Conservation (phyloP, 1,140 invertebrate species). For the Orchestia grillus region DNA sequence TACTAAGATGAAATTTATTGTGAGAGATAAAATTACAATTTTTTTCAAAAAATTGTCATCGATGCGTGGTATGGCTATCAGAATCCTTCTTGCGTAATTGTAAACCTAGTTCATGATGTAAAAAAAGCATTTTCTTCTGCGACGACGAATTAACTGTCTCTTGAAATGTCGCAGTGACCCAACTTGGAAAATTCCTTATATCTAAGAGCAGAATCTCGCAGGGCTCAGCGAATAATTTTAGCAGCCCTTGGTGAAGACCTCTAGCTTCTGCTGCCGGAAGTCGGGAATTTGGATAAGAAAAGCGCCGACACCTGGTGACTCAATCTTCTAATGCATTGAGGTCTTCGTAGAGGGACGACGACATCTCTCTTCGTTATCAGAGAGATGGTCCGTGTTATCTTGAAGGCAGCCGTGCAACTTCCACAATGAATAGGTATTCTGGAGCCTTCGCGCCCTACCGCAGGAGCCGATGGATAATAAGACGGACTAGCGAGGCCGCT, state of each 20-base stretch:
- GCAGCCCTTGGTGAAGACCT: background rate
- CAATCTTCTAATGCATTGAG: constrained; percentile 46
- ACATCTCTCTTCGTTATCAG: constrained; percentile 8
- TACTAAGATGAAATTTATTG: too few relatives aligned
- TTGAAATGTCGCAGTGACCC: background rate
- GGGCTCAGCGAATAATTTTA: background rate
- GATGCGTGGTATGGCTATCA: too few relatives aligned
- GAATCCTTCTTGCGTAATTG: too few relatives aligned
- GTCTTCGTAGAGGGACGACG: constrained; percentile 8
- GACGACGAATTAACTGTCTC: background rate
- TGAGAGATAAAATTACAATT: too few relatives aligned
- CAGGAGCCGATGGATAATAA: constrained; percentile 15
- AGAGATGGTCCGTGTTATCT: background rate
- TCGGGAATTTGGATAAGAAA: background rate
- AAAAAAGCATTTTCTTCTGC: background rate
- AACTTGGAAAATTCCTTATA: background rate
- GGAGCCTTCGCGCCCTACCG: background rate
- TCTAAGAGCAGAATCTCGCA: background rate
- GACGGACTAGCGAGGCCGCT: background rate
- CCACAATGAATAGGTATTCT: constrained; percentile 25
- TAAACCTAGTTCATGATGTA: too few relatives aligned
- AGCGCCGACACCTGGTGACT: constrained; percentile 14
- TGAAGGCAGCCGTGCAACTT: background rate
- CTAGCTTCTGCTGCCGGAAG: background rate
- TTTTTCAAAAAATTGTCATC: too few relatives aligned